phyloP scores from a whole-genome alignment of 2,113 vertebrate species.

The Hippopotamus amphibius region DNA sequence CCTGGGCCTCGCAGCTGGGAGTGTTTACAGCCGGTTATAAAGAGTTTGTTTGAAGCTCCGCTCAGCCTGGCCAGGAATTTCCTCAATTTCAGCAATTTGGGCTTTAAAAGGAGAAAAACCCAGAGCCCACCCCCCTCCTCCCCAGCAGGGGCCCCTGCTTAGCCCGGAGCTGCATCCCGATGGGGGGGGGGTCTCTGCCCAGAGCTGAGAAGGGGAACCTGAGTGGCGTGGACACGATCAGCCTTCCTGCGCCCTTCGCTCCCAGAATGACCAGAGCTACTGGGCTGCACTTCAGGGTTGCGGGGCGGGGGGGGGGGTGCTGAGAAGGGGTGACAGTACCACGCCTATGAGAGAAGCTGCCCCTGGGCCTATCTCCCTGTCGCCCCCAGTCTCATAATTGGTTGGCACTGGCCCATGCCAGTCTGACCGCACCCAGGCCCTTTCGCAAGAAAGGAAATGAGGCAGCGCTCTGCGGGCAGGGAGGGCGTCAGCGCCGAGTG shows the following conservation, averaged over 20 bases:
- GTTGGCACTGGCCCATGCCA: conserved; percentile 78
- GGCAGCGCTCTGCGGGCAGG: conserved; percentile 79
- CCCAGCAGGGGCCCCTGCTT: conserved; percentile 69
- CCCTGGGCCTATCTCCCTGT: conserved; percentile 42
- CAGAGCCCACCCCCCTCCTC: conserved; percentile 50
- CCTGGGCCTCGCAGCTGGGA: conserved; percentile 85
- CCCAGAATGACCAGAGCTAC: neutral
- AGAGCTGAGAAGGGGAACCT: neutral
- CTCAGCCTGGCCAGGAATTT: conserved; percentile 86
- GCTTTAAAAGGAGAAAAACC: conserved; percentile 84
- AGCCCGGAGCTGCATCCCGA: neutral
- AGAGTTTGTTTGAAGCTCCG: conserved; percentile 88
- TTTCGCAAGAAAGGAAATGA: conserved; percentile 83
- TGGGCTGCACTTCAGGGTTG: neutral
- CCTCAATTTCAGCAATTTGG: conserved; percentile 89
- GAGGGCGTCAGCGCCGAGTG: conserved; percentile 55
- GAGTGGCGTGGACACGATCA: neutral
- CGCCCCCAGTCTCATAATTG: conserved; percentile 72
- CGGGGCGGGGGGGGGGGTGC: neutral
- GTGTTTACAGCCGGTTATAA: conserved; percentile 88
- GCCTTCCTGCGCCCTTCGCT: neutral
- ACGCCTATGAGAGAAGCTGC: conserved; percentile 43
- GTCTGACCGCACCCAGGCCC: conserved; percentile 78
- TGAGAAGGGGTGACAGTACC: neutral
- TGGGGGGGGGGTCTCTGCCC: neutral